Percentiles rank a stretch among this genome's conserved stretches.
These are phyloP conservation scores for Stichopus chloronotus DNA, from an alignment of 35 echinoderm and acorn worm genomes.

Conservation along the genomic window DNA sequence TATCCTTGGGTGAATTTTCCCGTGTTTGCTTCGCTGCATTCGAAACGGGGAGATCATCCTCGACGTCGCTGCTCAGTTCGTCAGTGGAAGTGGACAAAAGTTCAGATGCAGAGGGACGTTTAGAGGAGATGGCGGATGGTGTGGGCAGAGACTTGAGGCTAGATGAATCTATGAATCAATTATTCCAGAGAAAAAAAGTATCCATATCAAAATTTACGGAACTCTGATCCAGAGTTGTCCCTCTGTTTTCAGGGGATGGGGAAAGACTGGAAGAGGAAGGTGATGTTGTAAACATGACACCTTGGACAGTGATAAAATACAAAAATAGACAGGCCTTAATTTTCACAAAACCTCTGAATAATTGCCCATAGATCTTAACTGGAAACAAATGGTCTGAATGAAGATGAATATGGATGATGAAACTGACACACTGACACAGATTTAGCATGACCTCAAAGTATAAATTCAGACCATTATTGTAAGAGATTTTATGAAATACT, in stretches of 20 bases:
- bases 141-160: not conserved
- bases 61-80: slow-evolving; percentile 4
- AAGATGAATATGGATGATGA: too few relatives aligned
- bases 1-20: not conserved
- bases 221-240: not conserved
- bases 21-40: not conserved
- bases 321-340: too few relatives aligned
- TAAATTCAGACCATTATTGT: too few relatives aligned
- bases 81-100: not conserved
- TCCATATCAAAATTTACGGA: not conserved
- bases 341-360: too few relatives aligned
- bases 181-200: not conserved
- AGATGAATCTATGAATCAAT: not conserved
- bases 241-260: not conserved
- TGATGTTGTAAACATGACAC: not conserved
- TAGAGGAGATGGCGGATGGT: not conserved
- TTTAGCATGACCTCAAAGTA: too few relatives aligned
- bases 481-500: too few relatives aligned
- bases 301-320: too few relatives aligned
- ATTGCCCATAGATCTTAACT: too few relatives aligned
- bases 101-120: not conserved
- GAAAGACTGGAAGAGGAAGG: not conserved
- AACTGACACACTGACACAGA: too few relatives aligned
- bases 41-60: not conserved
- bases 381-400: too few relatives aligned